Conservation (phyloP, 2,113 vertebrate species). For the Tachysurus vachellii region DNA sequence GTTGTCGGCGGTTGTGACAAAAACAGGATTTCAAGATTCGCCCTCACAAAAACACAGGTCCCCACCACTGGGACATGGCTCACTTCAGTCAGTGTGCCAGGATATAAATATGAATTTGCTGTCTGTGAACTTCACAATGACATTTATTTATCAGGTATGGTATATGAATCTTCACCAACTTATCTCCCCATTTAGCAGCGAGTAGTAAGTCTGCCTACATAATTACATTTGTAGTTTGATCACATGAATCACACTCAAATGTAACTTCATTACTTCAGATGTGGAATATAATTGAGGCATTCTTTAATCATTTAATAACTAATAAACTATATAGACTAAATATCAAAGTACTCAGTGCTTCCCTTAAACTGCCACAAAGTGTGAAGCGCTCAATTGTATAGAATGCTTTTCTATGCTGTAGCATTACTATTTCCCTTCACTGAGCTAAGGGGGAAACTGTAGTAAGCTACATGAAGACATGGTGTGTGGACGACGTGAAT, state of each 20-base stretch:
- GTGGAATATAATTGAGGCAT: background rate
- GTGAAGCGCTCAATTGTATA: background rate
- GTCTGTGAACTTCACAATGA: conserved; percentile 77
- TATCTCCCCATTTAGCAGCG: background rate
- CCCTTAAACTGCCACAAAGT: background rate
- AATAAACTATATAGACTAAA: background rate
- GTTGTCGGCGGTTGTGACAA: conserved; percentile 78
- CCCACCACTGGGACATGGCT: conserved; percentile 72
- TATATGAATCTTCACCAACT: background rate
- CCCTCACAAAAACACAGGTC: conserved; percentile 72
- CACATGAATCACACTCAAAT: background rate
- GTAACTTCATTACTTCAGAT: background rate
- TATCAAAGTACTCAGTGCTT: background rate
- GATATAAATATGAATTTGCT: conserved; percentile 80
- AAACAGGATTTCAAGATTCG: conserved; percentile 72
- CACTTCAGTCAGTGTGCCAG: conserved; percentile 71
- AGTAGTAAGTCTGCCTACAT: background rate
- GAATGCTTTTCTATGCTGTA: background rate
- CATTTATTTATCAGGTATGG: conserved; percentile 79
- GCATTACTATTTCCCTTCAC: background rate
- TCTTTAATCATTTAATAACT: background rate
- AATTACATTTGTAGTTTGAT: background rate
- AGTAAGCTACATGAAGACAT: background rate
- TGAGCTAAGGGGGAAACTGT: background rate
- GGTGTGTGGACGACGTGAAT: background rate